These are phyloP conservation scores for Hydrocynus forskahlii DNA, from an alignment of 2,797 vertebrate species.

Conservation along the genomic window DNA sequence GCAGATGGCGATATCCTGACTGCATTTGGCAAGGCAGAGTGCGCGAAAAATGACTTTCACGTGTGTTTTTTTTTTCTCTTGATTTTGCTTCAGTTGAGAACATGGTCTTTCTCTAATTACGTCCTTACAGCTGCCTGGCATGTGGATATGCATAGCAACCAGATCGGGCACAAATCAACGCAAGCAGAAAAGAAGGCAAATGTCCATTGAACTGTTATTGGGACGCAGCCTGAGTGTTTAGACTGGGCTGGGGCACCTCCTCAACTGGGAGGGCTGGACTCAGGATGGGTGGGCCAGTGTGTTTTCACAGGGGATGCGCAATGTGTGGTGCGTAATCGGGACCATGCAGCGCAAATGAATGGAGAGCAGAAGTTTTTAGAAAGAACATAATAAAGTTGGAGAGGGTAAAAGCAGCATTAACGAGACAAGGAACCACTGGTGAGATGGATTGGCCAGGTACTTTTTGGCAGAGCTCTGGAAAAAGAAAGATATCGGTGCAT, in stretches of 20 bases:
- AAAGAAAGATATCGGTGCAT: slow-evolving; percentile 60
- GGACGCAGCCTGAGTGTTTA: background rate
- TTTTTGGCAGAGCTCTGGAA: slow-evolving; percentile 57
- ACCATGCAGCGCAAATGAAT: slow-evolving; percentile 80
- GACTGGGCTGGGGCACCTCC: background rate
- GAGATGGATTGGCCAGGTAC: slow-evolving; percentile 74
- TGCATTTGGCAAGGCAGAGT: background rate
- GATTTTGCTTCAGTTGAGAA: background rate
- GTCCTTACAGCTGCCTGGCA: too few relatives aligned
- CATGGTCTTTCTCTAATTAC: background rate
- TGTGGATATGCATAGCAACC: background rate
- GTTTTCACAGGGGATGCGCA: slow-evolving; percentile 68
- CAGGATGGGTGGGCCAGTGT: slow-evolving; percentile 63
- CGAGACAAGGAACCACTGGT: slow-evolving; percentile 11
- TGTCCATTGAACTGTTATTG: background rate
- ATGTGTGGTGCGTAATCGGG: slow-evolving; percentile 64
- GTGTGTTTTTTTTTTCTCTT: background rate
- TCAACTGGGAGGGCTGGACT: background rate
- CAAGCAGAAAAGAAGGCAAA: background rate
- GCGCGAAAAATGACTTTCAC: background rate
- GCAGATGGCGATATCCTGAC: slow-evolving; percentile 46
- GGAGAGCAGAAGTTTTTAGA: slow-evolving; percentile 76
- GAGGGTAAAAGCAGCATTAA: slow-evolving; percentile 23
- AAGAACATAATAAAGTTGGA: slow-evolving; percentile 53
- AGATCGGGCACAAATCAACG: background rate